Evolutionary conservation across 2,797 vertebrate genomes (phyloP).

Genomic region (Gouania willdenowi): DNA sequence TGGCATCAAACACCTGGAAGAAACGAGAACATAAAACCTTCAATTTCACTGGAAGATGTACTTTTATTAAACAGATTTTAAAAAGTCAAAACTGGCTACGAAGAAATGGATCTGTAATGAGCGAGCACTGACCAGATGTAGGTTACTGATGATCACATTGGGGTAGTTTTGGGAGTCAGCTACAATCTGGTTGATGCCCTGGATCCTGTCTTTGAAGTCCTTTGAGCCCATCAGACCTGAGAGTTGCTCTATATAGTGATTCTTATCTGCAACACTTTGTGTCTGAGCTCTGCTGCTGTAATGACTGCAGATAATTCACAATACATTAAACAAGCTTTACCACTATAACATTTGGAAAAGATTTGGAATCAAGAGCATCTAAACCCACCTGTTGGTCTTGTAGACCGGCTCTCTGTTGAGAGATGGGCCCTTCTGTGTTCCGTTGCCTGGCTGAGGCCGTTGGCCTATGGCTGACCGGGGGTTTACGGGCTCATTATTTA

Average conservation of each 20-base stretch:
- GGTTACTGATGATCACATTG: constrained; percentile 78
- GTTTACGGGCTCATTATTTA: constrained; percentile 86
- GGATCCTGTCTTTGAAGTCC: constrained; percentile 88
- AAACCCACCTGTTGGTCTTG: constrained; percentile 75
- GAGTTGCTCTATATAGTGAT: constrained; percentile 81
- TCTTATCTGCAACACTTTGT: constrained; percentile 80
- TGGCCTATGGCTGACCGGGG: constrained; percentile 84
- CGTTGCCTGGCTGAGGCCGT: constrained; percentile 79
- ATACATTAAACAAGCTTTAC: neutral
- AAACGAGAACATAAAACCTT: neutral
- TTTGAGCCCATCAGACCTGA: constrained; percentile 77
- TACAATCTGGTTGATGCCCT: constrained; percentile 84
- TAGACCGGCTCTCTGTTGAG: constrained; percentile 78
- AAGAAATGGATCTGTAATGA: neutral
- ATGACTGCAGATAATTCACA: constrained; percentile 48
- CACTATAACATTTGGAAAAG: neutral
- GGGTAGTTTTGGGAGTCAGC: constrained; percentile 81
- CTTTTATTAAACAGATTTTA: neutral
- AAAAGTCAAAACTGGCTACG: no score
- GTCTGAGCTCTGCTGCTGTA: constrained; percentile 66
- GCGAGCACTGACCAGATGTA: constrained; percentile 70
- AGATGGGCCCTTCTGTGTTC: constrained; percentile 84
- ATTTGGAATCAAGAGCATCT: neutral
- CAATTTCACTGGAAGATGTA: neutral
- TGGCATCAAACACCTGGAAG: constrained; percentile 88